Evolutionary conservation across 2,888 invertebrate species (phyloP), one percentile per base, ranked within the genome.

Genomic region (Campaea margaritaria): DNA sequence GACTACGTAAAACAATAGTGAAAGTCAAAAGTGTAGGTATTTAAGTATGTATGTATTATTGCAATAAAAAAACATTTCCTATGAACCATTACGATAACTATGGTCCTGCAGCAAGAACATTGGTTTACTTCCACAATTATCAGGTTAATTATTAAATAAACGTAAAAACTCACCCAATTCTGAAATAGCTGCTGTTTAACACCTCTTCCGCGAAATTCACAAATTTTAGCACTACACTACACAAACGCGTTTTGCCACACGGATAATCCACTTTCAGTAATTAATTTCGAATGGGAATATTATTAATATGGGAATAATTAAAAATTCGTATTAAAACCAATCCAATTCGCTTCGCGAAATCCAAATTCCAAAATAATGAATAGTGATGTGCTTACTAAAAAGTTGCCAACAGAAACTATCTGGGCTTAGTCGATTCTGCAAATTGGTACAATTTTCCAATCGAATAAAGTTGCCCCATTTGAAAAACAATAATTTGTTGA

Each of bases 141-240:
- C 10, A 31, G 1, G 7, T 31, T 31, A 31, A 31, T 9, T 7
- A 31, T 31, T 7, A 31, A 31, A 7, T 31, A 39, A 7, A 38
- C 38, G 12, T 31, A 27, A 54, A 28, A 53, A 55, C 55, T 60
- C 47, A 55, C 60, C 27, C 14, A 59, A 39, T 34, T 27, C 41
- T 16, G 59, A 42, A 63, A 56, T 53, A 52, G n/a, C 56, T 55
- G 55, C 55, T 38, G 48, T 21, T 56, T 31, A 41, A 15, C 2
- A 36, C 45, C 45, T 50, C 34, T 21, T 52, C 44, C 44, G 55
- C 44, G 28, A 48, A 36, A 67, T 67, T 77, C 72, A 45, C 46
- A 74, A 28, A 44, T 77, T 64, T 62, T 79, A 55, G 68, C 65
- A 44, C 58, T 73, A 53, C 68, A 74, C 16, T 68, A 70, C 45